Conservation (phyloP, 2,113 vertebrate species). For the Mormyrus iriodes region DNA sequence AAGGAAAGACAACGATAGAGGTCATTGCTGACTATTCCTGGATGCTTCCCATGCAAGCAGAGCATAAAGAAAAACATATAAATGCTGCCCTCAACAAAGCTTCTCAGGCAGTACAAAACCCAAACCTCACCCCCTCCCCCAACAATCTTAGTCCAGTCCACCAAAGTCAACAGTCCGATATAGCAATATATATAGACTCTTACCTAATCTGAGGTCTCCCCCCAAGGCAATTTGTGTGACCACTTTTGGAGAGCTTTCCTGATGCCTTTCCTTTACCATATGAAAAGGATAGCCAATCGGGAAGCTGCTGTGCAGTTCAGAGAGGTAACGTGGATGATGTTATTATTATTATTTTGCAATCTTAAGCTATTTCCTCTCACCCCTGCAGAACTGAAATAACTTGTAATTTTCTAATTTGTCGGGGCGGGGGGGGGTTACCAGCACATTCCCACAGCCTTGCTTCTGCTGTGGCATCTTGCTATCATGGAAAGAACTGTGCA, state of each 20-base stretch:
- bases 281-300: not conserved
- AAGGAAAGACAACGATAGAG: not conserved
- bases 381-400: not conserved
- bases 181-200: not conserved
- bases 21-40: not conserved
- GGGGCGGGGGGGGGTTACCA: not conserved
- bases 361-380: not conserved
- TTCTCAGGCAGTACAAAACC: not conserved
- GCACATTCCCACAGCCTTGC: not conserved
- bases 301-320: not conserved
- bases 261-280: not conserved
- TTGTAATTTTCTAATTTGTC: not conserved
- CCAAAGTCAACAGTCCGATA: not conserved
- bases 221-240: not conserved
- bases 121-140: not conserved
- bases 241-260: not conserved
- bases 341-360: slow-evolving; percentile 6
- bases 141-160: not conserved
- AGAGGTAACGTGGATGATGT: not conserved
- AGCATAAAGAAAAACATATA: not conserved
- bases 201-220: not conserved
- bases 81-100: not conserved
- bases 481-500: not conserved
- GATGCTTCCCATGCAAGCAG: not conserved
- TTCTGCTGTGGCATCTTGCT: not conserved